Evolutionary conservation across 2,797 vertebrate genomes (phyloP), one percentile per base, ranked within the genome.

Genomic region (Sciurus vulgaris): DNA sequence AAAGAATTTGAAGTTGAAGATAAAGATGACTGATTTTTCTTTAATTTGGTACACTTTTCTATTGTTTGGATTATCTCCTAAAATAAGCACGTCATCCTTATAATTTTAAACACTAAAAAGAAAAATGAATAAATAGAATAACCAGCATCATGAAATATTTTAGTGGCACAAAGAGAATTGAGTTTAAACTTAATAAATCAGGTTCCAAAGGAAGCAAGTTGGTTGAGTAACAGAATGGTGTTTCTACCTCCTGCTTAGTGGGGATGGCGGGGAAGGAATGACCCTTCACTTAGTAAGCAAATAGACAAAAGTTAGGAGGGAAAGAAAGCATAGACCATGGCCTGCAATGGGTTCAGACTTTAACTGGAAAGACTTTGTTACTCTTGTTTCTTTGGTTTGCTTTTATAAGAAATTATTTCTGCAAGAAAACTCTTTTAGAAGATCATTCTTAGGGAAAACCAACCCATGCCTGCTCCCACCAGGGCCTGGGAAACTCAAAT

Each of bases 331-430:
- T 0, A 49, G 54, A n/a, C 44, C 38, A 2, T 72, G 63, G 8
- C 51, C 47, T 93, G 35, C 77, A 82, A 15, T 28, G 65, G 74
- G 13, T 81, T 56, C 24, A 56, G 22, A n/a, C 72, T 87, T 70
- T 38, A 79, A 51, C 78, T 28, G 54, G 72, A 81, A 86, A 38
- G 2, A 54, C 12, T 83, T 67, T 85, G 73, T 49, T 61, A 20
- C 65, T 24, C 22, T 67, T 85, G 3, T 86, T 97, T 51, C 22
- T 81, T 94, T 83, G 33, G 3, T 51, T 89, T 84, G 9, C 3
- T 93, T 95, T 67, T 82, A 30, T 13, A 81, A 41, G 85, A 89
- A 94, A 67, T 94, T 74, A 69, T 69, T 85, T 94, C 20, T 74
- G 11, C 33, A 78, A 65, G 54, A 18, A 94, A 76, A 77, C 26